A percentile compares a stretch with the other conserved stretches of the same genome.
phyloP scores from a whole-genome alignment of 2,113 vertebrate species.

The Epinephelus lanceolatus region DNA sequence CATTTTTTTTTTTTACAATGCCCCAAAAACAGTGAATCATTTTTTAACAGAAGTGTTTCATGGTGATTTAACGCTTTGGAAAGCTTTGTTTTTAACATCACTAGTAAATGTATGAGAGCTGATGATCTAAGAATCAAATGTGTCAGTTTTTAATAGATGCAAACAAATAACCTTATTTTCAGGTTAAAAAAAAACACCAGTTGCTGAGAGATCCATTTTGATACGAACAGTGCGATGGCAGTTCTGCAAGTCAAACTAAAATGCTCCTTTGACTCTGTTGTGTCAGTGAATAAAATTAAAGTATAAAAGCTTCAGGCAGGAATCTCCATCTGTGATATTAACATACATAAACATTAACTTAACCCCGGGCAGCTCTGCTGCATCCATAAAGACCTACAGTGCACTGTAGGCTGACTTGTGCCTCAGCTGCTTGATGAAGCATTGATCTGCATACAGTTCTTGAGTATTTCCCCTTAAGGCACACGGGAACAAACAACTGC shows the following conservation, averaged over 20 bases:
- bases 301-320: constrained; percentile 31
- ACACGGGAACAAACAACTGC: not conserved
- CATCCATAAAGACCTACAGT: constrained; percentile 24
- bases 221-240: not conserved
- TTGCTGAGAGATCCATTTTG: not conserved
- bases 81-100: not conserved
- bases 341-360: constrained; percentile 60
- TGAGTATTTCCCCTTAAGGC: not conserved
- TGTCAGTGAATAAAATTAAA: constrained; percentile 23
- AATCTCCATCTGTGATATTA: constrained; percentile 46
- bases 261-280: constrained; percentile 13
- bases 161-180: not conserved
- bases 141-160: not conserved
- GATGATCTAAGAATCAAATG: not conserved
- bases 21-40: not conserved
- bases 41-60: not conserved
- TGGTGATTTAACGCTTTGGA: not conserved
- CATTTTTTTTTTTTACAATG: not conserved
- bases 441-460: constrained; percentile 33
- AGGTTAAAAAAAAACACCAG: not conserved
- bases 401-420: constrained; percentile 27
- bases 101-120: not conserved
- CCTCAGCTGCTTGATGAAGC: constrained; percentile 22
- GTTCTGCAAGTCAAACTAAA: constrained; percentile 9
- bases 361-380: constrained; percentile 28